phyloP scores from a whole-genome alignment of 2,888 invertebrate species.

The Xiphydria camelus region DNA sequence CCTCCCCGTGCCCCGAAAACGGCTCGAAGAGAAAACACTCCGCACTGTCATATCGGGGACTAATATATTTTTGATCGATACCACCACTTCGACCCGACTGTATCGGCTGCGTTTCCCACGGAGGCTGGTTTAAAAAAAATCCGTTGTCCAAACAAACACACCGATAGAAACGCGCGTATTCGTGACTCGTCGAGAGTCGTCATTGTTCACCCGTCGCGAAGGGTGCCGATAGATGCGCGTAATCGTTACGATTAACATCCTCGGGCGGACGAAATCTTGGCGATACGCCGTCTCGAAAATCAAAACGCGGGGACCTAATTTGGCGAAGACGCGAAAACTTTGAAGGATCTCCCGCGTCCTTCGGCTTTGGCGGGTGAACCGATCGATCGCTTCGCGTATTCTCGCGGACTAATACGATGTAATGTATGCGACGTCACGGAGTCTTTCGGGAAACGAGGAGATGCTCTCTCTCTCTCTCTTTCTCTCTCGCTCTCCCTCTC shows the following conservation, averaged over 20 bases:
- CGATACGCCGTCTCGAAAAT: too few relatives aligned
- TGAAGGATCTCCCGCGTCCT: too few relatives aligned
- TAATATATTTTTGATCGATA: constrained; percentile 59
- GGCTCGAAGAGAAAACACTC: constrained; percentile 50
- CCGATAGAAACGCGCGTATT: constrained; percentile 41
- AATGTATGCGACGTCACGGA: constrained; percentile 54
- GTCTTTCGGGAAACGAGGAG: constrained; percentile 25
- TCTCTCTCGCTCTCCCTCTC: constrained; percentile 9
- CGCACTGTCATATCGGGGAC: constrained; percentile 56
- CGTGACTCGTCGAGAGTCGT: constrained; percentile 34
- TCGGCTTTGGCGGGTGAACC: too few relatives aligned
- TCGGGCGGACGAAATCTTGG: too few relatives aligned
- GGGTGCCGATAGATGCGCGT: neutral
- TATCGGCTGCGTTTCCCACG: constrained; percentile 52
- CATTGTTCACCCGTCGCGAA: neutral
- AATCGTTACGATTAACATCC: too few relatives aligned
- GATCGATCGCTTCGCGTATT: too few relatives aligned
- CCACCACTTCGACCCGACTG: constrained; percentile 33
- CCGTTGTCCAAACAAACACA: constrained; percentile 59
- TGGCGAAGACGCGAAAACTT: too few relatives aligned
- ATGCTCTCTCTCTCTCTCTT: neutral
- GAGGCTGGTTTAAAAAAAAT: constrained; percentile 35
- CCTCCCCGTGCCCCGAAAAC: constrained; percentile 13
- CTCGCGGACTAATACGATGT: constrained; percentile 44
- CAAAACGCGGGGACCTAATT: too few relatives aligned